phyloP scores from a whole-genome alignment of 2,797 vertebrate species.

The Premnoplex brunnescens region DNA sequence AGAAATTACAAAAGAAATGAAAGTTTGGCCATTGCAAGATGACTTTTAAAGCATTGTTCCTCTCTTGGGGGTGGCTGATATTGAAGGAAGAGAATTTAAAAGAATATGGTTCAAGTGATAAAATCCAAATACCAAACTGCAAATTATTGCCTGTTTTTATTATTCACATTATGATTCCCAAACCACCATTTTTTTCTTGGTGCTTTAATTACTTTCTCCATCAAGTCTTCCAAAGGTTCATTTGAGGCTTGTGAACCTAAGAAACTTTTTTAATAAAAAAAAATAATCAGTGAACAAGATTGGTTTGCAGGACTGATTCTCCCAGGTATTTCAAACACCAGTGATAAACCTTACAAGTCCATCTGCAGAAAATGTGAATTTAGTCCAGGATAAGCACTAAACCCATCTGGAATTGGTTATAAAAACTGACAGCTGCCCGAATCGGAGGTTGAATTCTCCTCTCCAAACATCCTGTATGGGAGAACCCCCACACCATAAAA shows the following conservation, averaged over 20 bases:
- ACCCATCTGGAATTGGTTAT: background rate
- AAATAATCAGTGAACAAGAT: background rate
- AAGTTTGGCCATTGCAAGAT: background rate
- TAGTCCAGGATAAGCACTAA: background rate
- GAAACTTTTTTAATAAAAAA: slow-evolving; percentile 16
- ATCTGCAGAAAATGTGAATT: slow-evolving; percentile 16
- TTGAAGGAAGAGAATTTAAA: background rate
- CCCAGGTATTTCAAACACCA: background rate
- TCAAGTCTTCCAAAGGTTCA: slow-evolving; percentile 1
- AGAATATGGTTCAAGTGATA: background rate
- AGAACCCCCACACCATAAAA: background rate
- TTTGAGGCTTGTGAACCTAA: slow-evolving; percentile 14
- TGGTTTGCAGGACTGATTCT: slow-evolving; percentile 19
- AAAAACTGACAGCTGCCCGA: background rate
- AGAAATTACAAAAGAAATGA: background rate
- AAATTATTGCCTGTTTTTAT: slow-evolving; percentile 32
- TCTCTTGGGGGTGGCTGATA: background rate
- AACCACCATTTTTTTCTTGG: background rate
- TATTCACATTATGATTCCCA: slow-evolving; percentile 31
- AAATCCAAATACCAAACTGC: slow-evolving; percentile 18
- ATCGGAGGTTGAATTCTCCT: background rate
- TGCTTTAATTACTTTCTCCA: slow-evolving; percentile 60
- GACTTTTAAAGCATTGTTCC: background rate
- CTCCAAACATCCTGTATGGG: background rate
- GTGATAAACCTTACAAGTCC: background rate